A percentile compares a stretch with the other conserved stretches of the same genome.
Conservation (phyloP, 2,113 vertebrate species). For the Corythoichthys intestinalis region DNA sequence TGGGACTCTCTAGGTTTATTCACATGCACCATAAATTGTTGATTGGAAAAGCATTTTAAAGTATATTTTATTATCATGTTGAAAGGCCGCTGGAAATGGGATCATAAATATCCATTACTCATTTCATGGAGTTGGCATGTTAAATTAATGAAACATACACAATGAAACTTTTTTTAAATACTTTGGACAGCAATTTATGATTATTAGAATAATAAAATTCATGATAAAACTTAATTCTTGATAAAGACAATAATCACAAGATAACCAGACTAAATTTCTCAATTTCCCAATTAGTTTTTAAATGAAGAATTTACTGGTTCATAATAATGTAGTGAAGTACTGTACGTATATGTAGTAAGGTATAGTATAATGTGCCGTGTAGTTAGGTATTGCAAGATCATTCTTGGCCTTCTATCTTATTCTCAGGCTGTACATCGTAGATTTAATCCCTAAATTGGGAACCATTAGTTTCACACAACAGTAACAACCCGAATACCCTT, state of each 20-base stretch:
- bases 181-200: not conserved
- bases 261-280: not conserved
- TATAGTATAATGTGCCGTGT: too few relatives aligned
- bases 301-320: not conserved
- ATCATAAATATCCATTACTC: not conserved
- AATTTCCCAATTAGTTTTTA: not conserved
- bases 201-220: not conserved
- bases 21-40: conserved; percentile 58
- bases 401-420: too few relatives aligned
- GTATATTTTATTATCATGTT: conserved; percentile 6
- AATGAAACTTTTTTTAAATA: not conserved
- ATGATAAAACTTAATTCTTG: not conserved
- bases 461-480: not conserved
- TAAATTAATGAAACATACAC: not conserved
- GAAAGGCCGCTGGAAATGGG: not conserved
- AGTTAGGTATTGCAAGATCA: too few relatives aligned
- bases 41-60: conserved; percentile 32
- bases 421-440: too few relatives aligned
- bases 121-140: not conserved
- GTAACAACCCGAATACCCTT: not conserved
- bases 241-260: not conserved
- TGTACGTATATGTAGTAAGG: too few relatives aligned
- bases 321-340: not conserved
- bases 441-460: not conserved
- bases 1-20: conserved; percentile 39